Percentiles rank a stretch among this genome's conserved stretches.
These are phyloP conservation scores for Gymnobelideus leadbeateri DNA, from an alignment of 2,113 vertebrate species.

Conservation along the genomic window DNA sequence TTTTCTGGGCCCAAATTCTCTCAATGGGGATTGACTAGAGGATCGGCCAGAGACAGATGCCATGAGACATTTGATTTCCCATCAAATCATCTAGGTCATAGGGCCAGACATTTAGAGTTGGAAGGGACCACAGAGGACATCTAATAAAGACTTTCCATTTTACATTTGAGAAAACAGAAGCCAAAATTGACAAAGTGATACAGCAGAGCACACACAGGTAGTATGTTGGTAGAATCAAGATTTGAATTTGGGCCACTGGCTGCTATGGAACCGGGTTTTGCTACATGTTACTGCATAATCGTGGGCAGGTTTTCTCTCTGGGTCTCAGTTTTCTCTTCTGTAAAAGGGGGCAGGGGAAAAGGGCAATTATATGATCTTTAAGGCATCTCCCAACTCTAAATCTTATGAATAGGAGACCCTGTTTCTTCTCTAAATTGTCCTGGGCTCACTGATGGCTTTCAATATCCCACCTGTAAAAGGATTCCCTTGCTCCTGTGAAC, in stretches of 20 bases:
- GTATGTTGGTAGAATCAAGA: neutral
- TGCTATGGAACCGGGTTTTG: neutral
- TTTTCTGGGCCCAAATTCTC: neutral
- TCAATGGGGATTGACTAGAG: neutral
- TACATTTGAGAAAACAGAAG: neutral
- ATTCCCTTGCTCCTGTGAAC: neutral
- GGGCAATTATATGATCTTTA: neutral
- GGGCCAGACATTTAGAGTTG: too few relatives aligned
- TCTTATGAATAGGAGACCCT: neutral
- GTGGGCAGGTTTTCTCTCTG: neutral
- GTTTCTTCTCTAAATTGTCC: fast-evolving
- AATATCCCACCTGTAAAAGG: fast-evolving
- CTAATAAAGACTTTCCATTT: neutral
- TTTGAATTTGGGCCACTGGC: neutral
- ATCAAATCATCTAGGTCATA: too few relatives aligned
- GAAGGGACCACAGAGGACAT: neutral
- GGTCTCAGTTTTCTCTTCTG: neutral
- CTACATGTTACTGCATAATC: neutral
- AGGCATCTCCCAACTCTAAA: neutral
- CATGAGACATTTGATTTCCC: too few relatives aligned
- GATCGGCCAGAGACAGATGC: neutral
- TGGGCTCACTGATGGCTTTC: neutral
- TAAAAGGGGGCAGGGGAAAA: neutral
- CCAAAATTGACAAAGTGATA: neutral
- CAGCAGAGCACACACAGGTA: neutral